Base-by-base conservation (phyloP, 2,888 invertebrate species). In the Scaptomyza caliginosa region DNA sequence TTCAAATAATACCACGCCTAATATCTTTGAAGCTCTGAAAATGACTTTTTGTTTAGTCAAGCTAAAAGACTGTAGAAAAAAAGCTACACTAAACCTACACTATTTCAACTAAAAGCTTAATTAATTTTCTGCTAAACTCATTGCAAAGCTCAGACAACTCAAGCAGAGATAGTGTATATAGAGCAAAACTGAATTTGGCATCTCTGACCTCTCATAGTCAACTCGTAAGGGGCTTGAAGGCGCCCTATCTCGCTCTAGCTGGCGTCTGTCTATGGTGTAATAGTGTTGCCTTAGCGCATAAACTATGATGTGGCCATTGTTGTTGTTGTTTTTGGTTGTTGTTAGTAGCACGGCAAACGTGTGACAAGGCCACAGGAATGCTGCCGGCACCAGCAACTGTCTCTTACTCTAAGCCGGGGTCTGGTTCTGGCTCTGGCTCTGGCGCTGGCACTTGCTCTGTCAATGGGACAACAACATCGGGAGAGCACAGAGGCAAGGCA, bases 331-430 rank as follows among this genome's bases (percentile, higher is more conserved):
- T 49, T 39, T 58, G 71, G 57, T 49, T 65, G 83, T 70, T 83
- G 71, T 80, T 71, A 67, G 72, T 64, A 67, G 82, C 74, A 67
- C 56, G 63, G 65, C 62, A 48, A 76, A 70, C 84, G 78, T 76
- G 81, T 74, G 86, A 86, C 86, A 86, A 83, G 81, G 76, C 74
- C 86, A 74, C 78, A 80, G 84, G 74, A 86, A 76, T 75, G 69
- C 71, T 73, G 73, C 67, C 58, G 57, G 70, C 69, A 59, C 13
- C 69, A 75, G 60, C 54, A 52, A 38, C 13, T 17, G 38, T 6
- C 38, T 39, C 38, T n/a, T 1, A 19, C 38, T 34, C 19, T 7
- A 23, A n/a, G 51, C 36, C n/a, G 38, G 34, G 13, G 32, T 13
- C 13, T 43, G 7, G 2, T 10, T 4, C 8, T 26, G 46, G 19